Evolutionary conservation across 2,797 vertebrate genomes (phyloP), one percentile per base, ranked within the genome.

Genomic region (Varecia variegata): DNA sequence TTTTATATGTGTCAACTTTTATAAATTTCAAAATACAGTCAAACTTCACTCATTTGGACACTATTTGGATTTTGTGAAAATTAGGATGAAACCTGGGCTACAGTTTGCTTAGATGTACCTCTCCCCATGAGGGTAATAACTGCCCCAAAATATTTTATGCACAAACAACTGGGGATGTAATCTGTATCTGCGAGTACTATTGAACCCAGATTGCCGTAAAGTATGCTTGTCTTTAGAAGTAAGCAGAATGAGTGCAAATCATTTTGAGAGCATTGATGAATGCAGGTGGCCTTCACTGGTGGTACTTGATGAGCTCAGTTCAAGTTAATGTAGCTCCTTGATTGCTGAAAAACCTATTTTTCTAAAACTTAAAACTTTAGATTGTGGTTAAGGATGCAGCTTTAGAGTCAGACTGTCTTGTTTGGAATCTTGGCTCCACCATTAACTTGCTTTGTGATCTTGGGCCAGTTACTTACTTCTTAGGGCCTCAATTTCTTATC

Each of bases 31-130:
- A 96, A 88, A 83, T 60, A 54, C 1, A 92, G 32, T 76, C 50
- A 73, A 73, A 38, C 32, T 67, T 92, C 11, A 87, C 38, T 85
- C 79, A 52, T 76, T 91, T 94, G 45, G 25, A 71, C 27, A 91
- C 54, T 70, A 56, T 70, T 77, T 93, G 60, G 21, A 81, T 91
- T 96, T 84, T 93, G 50, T 81, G 67, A 94, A 92, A 96, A 89
- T 71, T 89, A 50, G 15, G 50, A 86, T 70, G 85, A 94, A 94
- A 86, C 17, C 15, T 50, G 25, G 47, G 27, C 30, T 94, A 60
- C 9, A 88, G 15, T 92, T 84, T 84, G 27, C 35, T 93, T 85
- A 91, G 25, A 13, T 43, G 17, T 79, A 68, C 2, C 25, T 62
- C 35, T 88, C 21, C 8, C 3, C 38, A 45, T 92, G 50, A 77